Evolutionary conservation across 64 coral and sea anemone genomes (phyloP).

Genomic region (Hydrozoanthus tunicans): DNA sequence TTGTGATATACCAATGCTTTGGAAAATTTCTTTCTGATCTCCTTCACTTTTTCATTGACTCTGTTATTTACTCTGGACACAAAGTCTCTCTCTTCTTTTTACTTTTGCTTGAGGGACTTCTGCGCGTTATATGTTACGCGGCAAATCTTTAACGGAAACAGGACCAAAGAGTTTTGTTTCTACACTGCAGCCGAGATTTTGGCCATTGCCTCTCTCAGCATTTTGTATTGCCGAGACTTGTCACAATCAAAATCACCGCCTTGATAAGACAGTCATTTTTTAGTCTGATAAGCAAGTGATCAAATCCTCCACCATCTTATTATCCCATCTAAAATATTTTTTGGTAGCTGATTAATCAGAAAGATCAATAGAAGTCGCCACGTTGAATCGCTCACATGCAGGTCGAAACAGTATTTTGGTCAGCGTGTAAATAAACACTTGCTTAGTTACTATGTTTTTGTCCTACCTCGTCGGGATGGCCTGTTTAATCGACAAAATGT

Average conservation of each 20-base stretch:
- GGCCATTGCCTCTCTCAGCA: constrained; percentile 26
- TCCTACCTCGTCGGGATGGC: no score
- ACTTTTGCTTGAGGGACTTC: constrained; percentile 21
- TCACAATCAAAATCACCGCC: constrained; percentile 26
- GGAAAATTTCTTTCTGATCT: constrained; percentile 62
- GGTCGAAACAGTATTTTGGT: neutral
- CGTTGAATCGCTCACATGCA: constrained; percentile 1
- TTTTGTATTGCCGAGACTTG: constrained; percentile 30
- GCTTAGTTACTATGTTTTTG: neutral
- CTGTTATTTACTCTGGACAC: constrained; percentile 54
- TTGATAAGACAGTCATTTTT: constrained; percentile 27
- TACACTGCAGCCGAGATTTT: constrained; percentile 16
- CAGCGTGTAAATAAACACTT: neutral
- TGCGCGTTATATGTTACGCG: constrained; percentile 2
- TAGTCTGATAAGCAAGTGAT: constrained; percentile 14
- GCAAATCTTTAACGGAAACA: constrained; percentile 20
- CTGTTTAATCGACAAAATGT: no score
- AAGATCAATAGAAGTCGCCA: neutral
- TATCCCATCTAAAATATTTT: constrained; percentile 6
- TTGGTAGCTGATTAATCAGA: neutral
- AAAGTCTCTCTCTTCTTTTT: constrained; percentile 32
- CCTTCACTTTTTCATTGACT: constrained; percentile 60
- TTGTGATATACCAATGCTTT: constrained; percentile 58
- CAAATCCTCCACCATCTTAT: constrained; percentile 17
- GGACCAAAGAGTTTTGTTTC: constrained; percentile 6